A percentile compares a stretch with the other conserved stretches of the same genome.
These are phyloP conservation scores for Onychostoma macrolepis DNA, from an alignment of 2,113 vertebrate genomes.

Conservation along the genomic window DNA sequence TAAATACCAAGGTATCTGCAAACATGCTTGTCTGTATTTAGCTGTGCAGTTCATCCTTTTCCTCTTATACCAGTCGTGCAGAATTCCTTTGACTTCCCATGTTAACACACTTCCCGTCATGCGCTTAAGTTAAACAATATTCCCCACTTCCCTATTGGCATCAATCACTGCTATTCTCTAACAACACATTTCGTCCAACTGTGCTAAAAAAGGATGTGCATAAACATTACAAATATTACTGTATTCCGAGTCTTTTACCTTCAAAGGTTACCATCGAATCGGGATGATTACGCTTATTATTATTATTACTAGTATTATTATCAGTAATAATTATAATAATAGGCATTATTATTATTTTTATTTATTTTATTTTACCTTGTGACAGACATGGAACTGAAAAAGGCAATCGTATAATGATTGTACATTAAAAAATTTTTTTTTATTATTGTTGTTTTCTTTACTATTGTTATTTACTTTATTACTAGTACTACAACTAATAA, in stretches of 20 bases:
- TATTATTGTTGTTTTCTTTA: not conserved
- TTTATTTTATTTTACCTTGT: not conserved
- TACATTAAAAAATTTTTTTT: not conserved
- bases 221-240: not conserved
- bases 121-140: conserved; percentile 13
- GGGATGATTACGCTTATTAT: not conserved
- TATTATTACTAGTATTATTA: not conserved
- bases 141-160: not conserved
- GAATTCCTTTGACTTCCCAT: conserved; percentile 13
- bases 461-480: no score
- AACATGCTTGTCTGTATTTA: not conserved
- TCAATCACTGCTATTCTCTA: not conserved
- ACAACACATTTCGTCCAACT: not conserved
- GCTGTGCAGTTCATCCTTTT: not conserved
- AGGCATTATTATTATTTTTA: not conserved
- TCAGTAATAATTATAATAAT: not conserved
- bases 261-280: not conserved
- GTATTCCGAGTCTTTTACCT: not conserved
- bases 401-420: not conserved
- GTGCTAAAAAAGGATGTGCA: not conserved
- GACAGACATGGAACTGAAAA: not conserved
- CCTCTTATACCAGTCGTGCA: not conserved
- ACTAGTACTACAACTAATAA: no score
- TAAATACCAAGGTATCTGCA: not conserved
- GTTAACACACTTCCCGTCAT: conserved; percentile 17